phyloP scores from a whole-genome alignment of 2,888 invertebrate species.

The Dasysyrphus albostriatus region DNA sequence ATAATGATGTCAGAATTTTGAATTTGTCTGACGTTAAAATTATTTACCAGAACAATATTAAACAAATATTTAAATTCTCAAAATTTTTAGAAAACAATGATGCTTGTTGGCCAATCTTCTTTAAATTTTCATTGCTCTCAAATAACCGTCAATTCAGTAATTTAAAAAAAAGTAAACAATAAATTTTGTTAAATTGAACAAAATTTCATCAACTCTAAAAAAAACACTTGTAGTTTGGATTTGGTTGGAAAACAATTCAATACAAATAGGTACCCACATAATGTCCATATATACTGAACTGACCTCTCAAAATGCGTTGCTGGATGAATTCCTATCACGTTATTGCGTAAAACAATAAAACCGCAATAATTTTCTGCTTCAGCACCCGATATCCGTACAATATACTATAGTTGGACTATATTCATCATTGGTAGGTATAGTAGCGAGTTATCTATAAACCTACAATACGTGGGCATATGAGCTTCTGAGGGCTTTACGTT shows the following conservation, averaged over 20 bases:
- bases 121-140: too few relatives aligned
- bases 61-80: too few relatives aligned
- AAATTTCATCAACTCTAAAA: too few relatives aligned
- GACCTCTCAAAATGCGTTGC: slow-evolving; percentile 21
- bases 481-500: slow-evolving; percentile 55
- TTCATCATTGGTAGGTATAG: not conserved
- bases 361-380: slow-evolving; percentile 68
- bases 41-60: too few relatives aligned
- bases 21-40: too few relatives aligned
- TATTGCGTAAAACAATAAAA: slow-evolving; percentile 71
- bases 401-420: not conserved
- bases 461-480: slow-evolving; percentile 33
- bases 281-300: not conserved
- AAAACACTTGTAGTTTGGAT: too few relatives aligned
- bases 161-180: too few relatives aligned
- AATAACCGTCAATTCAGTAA: too few relatives aligned
- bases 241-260: not conserved
- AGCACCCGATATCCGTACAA: slow-evolving; percentile 48
- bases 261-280: not conserved
- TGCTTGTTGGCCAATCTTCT: too few relatives aligned
- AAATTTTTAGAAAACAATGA: too few relatives aligned
- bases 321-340: slow-evolving; percentile 49
- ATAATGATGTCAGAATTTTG: too few relatives aligned
- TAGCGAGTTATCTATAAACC: not conserved
- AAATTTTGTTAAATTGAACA: too few relatives aligned